A percentile compares a stretch with the other conserved stretches of the same genome.
Evolutionary conservation across 2,797 vertebrate genomes (phyloP).

Genomic region (Peromyscus melanophrys): DNA sequence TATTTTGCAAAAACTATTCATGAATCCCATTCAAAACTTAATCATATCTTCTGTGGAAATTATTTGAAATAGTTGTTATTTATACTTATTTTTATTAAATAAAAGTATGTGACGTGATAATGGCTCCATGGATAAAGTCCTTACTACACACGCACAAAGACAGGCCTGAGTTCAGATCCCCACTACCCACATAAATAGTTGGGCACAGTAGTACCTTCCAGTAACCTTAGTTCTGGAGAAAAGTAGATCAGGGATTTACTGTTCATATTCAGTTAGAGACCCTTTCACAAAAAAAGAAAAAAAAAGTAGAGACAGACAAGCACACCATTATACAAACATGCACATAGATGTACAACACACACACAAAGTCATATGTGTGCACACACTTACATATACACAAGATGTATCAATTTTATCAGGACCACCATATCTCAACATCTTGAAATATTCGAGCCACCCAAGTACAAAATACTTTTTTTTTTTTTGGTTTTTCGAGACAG

Average conservation of each 20-base stretch:
- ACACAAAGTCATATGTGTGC: background rate
- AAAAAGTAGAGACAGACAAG: background rate
- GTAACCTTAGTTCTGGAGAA: background rate
- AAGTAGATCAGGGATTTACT: background rate
- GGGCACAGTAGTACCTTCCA: background rate
- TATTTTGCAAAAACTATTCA: conserved; percentile 13
- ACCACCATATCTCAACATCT: background rate
- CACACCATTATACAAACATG: background rate
- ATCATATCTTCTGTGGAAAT: background rate
- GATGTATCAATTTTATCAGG: background rate
- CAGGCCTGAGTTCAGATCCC: background rate
- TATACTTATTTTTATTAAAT: background rate
- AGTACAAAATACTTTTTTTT: background rate
- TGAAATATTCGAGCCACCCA: background rate
- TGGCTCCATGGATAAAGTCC: background rate
- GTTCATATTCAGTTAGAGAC: background rate
- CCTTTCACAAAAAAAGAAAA: background rate
- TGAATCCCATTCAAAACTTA: background rate
- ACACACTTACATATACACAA: background rate
- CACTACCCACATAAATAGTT: background rate
- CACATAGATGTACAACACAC: background rate
- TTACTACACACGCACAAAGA: no score
- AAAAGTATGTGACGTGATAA: background rate
- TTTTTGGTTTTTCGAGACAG: no score
- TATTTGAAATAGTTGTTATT: background rate